These are phyloP conservation scores for Andrena chrysosceles DNA, from an alignment of 2,888 invertebrate genomes.

Conservation along the genomic window DNA sequence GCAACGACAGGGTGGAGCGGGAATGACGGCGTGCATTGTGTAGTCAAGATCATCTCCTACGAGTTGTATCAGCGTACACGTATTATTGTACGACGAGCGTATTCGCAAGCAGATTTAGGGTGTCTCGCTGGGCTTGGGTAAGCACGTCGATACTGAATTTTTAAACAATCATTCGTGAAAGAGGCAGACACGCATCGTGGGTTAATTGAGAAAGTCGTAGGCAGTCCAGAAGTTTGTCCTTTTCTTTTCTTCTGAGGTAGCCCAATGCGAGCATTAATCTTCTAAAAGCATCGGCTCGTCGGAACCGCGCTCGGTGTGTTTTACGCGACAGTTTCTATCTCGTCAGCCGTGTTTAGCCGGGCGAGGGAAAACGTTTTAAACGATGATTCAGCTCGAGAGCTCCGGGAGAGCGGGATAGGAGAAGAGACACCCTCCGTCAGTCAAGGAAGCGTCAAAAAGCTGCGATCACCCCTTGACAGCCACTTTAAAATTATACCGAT, in stretches of 20 bases:
- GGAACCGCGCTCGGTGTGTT: conserved; percentile 58
- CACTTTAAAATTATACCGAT: conserved; percentile 85
- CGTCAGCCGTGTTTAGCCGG: conserved; percentile 47
- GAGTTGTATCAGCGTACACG: conserved; percentile 33
- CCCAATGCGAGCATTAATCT: conserved; percentile 56
- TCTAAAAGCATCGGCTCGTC: conserved; percentile 42
- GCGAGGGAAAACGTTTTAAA: conserved; percentile 71
- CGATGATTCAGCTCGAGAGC: conserved; percentile 74
- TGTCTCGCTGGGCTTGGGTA: neutral
- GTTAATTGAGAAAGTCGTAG: neutral
- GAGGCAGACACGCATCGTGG: no score
- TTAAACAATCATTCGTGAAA: neutral
- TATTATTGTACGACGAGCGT: conserved; percentile 40
- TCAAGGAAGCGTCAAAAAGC: conserved; percentile 77
- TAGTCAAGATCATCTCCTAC: conserved; percentile 45
- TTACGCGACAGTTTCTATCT: conserved; percentile 47
- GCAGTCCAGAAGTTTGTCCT: neutral
- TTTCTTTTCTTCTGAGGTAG: conserved; percentile 6
- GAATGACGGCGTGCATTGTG: conserved; percentile 53
- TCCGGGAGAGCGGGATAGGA: conserved; percentile 34
- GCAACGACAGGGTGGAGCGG: neutral
- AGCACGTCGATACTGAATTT: neutral
- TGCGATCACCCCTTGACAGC: conserved; percentile 80
- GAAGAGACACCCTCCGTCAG: conserved; percentile 69
- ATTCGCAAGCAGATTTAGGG: conserved; percentile 54